These are phyloP conservation scores for Sitta carolinensis DNA, from an alignment of 2,797 vertebrate species.

Conservation along the genomic window DNA sequence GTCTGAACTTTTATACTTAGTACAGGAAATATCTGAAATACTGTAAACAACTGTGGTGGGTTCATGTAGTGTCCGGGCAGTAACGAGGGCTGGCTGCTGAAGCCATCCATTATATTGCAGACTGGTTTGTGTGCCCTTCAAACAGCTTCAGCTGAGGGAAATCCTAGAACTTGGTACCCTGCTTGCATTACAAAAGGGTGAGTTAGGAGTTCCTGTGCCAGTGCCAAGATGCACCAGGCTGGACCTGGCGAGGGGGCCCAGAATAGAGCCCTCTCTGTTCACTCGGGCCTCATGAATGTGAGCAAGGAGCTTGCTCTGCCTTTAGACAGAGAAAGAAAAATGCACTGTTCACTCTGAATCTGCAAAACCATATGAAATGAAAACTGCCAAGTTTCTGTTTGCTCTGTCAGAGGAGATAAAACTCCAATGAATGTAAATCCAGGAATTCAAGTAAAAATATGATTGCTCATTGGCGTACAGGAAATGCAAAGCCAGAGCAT, in stretches of 20 bases:
- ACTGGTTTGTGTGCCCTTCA: background rate
- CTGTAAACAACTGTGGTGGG: background rate
- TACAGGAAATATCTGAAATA: background rate
- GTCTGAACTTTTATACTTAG: background rate
- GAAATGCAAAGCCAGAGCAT: background rate
- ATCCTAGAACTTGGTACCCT: background rate
- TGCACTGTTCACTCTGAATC: background rate
- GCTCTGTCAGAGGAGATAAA: background rate
- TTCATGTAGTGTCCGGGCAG: background rate
- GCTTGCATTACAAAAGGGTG: constrained; percentile 13
- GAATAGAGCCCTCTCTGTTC: constrained; percentile 53
- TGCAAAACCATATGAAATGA: background rate
- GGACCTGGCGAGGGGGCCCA: constrained; percentile 3
- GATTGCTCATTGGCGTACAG: background rate
- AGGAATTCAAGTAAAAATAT: background rate
- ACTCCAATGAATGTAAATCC: background rate
- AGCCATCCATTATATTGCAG: constrained; percentile 10
- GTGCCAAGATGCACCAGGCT: constrained; percentile 35
- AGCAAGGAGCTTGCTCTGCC: constrained; percentile 3
- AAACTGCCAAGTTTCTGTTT: background rate
- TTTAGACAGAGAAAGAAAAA: background rate
- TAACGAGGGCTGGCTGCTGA: background rate
- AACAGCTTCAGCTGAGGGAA: constrained; percentile 3
- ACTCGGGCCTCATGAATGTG: background rate
- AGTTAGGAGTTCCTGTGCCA: background rate